A percentile compares a stretch with the other conserved stretches of the same genome.
Evolutionary conservation across 2,888 invertebrate species (phyloP).

Genomic region (Lasioglossum marginatum): DNA sequence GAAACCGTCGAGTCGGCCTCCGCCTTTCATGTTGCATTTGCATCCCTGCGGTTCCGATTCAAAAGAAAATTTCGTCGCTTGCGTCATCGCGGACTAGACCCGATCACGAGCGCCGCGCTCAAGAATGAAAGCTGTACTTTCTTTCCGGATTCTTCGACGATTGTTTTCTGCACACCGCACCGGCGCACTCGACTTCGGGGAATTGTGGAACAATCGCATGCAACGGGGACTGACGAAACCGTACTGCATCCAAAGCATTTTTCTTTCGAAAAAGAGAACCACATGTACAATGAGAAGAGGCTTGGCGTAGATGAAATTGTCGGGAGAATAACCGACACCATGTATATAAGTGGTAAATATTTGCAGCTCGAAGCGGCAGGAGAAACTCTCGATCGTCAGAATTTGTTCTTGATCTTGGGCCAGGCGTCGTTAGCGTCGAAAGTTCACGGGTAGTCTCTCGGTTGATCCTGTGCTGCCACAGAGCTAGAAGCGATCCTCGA

Average conservation of each 20-base stretch:
- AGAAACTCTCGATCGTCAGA: constrained; percentile 30
- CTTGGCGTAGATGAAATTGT: neutral
- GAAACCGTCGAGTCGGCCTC: neutral
- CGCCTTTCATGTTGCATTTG: neutral
- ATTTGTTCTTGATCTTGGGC: constrained; percentile 41
- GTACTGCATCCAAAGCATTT: neutral
- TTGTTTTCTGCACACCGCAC: neutral
- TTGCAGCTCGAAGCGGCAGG: neutral
- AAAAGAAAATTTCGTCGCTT: neutral
- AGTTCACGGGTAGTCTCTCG: constrained; percentile 38
- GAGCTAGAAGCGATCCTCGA: constrained; percentile 30
- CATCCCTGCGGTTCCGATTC: constrained; percentile 9
- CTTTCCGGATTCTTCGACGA: constrained; percentile 12
- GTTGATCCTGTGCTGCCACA: constrained; percentile 21
- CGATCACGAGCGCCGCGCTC: constrained; percentile 9
- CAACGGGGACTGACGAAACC: neutral
- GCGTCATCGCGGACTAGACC: neutral
- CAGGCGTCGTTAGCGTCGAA: constrained; percentile 29
- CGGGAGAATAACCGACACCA: neutral
- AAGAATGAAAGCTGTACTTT: constrained; percentile 5
- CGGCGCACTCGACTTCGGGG: neutral
- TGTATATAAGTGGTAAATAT: constrained; percentile 6
- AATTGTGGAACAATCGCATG: neutral
- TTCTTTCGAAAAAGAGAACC: neutral
- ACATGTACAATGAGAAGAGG: neutral